phyloP scores from a whole-genome alignment of 2,888 invertebrate genomes.

The Masnerella sp. region DNA sequence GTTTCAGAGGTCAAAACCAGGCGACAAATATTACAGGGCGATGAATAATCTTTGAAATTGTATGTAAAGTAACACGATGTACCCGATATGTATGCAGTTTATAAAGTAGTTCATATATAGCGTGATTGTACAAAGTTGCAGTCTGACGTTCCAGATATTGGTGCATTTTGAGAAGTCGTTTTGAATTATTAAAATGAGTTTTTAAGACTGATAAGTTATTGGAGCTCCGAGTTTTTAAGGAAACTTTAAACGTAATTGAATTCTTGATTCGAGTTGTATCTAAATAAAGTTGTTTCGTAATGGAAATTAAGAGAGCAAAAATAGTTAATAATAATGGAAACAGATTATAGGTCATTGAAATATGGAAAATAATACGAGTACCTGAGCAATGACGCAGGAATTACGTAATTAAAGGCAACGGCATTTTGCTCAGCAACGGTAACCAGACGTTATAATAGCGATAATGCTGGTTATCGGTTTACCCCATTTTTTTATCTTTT shows the following conservation, averaged over 20 bases:
- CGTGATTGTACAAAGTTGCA: conserved; percentile 30
- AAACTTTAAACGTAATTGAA: not conserved
- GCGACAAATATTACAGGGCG: too few relatives aligned
- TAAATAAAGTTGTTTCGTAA: too few relatives aligned
- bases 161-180: not conserved
- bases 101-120: conserved; percentile 39
- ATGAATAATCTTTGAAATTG: not conserved
- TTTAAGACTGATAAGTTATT: not conserved
- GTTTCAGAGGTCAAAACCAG: too few relatives aligned
- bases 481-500: too few relatives aligned
- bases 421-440: conserved; percentile 20
- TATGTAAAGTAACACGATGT: conserved; percentile 5
- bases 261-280: too few relatives aligned
- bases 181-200: conserved; percentile 10
- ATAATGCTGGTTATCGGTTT: not conserved
- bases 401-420: conserved; percentile 35
- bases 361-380: conserved; percentile 3
- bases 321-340: too few relatives aligned
- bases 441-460: conserved; percentile 13
- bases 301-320: too few relatives aligned
- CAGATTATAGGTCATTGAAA: too few relatives aligned
- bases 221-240: not conserved
- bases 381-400: conserved; percentile 19
- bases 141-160: conserved; percentile 26
- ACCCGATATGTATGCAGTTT: conserved; percentile 15